Evolutionary conservation across 2,888 invertebrate genomes (phyloP).

Genomic region (Entomobrya proxima): DNA sequence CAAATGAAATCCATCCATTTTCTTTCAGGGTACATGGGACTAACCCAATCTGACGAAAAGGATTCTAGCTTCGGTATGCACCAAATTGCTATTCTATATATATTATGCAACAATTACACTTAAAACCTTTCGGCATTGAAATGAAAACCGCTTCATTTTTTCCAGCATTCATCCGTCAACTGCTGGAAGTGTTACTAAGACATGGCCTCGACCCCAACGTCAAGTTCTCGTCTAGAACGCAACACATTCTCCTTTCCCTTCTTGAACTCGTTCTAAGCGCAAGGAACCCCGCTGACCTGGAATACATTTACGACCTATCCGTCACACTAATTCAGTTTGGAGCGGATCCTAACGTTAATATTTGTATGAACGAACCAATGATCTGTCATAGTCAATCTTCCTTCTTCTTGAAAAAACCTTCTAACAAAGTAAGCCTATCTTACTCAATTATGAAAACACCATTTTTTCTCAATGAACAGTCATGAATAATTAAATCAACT

Average conservation of each 20-base stretch:
- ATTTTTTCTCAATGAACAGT: not conserved
- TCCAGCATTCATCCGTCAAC: constrained; percentile 83
- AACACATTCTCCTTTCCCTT: constrained; percentile 84
- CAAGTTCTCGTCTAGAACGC: constrained; percentile 80
- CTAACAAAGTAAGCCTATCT: constrained; percentile 77
- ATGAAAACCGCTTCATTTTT: not conserved
- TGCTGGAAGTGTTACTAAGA: constrained; percentile 78
- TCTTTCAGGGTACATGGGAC: constrained; percentile 82
- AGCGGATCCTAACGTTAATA: constrained; percentile 81
- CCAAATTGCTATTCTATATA: not conserved
- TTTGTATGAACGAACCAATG: constrained; percentile 78
- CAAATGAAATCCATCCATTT: not conserved
- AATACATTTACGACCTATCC: constrained; percentile 84
- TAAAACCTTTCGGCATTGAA: not conserved
- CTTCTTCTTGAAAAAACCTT: constrained; percentile 81
- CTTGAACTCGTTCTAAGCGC: constrained; percentile 80
- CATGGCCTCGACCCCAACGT: constrained; percentile 79
- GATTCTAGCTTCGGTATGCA: constrained; percentile 81
- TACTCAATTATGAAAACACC: not conserved
- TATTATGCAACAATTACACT: not conserved
- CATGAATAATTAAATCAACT: not conserved
- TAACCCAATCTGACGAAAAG: constrained; percentile 83
- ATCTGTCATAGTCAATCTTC: constrained; percentile 80
- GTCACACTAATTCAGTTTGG: constrained; percentile 85
- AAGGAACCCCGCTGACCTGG: constrained; percentile 83